Evolutionary conservation across 2,797 vertebrate species (phyloP).

Genomic region (Echeneis naucrates): DNA sequence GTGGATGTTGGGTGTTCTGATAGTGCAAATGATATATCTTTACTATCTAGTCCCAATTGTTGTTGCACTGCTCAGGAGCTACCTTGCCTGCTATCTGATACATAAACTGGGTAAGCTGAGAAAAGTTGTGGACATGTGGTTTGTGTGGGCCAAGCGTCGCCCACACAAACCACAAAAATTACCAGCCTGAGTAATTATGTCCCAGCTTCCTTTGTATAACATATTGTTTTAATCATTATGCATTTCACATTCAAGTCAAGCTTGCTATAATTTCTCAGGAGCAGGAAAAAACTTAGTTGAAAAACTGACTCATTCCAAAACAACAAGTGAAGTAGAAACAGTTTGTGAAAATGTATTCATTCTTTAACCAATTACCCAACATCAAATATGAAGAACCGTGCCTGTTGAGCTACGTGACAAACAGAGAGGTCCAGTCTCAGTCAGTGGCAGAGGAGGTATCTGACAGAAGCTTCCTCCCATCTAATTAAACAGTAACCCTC

Average conservation of each 20-base stretch:
- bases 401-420: constrained; percentile 24
- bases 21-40: not conserved
- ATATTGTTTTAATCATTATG: constrained; percentile 32
- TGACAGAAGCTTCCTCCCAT: constrained; percentile 49
- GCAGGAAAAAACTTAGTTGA: constrained; percentile 1
- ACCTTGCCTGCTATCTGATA: too few relatives aligned
- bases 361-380: too few relatives aligned
- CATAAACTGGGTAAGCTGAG: too few relatives aligned
- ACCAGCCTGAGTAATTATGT: not conserved
- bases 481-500: constrained; percentile 75
- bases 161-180: too few relatives aligned
- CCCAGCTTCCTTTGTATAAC: not conserved
- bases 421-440: constrained; percentile 36
- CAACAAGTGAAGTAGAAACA: constrained; percentile 4
- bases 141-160: not conserved
- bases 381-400: constrained; percentile 48
- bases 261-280: constrained; percentile 6
- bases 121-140: too few relatives aligned
- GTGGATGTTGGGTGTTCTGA: not conserved
- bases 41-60: too few relatives aligned
- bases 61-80: too few relatives aligned
- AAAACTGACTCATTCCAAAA: constrained; percentile 13
- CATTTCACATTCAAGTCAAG: constrained; percentile 14
- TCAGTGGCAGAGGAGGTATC: constrained; percentile 38
- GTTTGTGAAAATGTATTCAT: constrained; percentile 39